These are phyloP conservation scores for Urophycis tenuis DNA, from an alignment of 2,797 vertebrate species.

Conservation along the genomic window DNA sequence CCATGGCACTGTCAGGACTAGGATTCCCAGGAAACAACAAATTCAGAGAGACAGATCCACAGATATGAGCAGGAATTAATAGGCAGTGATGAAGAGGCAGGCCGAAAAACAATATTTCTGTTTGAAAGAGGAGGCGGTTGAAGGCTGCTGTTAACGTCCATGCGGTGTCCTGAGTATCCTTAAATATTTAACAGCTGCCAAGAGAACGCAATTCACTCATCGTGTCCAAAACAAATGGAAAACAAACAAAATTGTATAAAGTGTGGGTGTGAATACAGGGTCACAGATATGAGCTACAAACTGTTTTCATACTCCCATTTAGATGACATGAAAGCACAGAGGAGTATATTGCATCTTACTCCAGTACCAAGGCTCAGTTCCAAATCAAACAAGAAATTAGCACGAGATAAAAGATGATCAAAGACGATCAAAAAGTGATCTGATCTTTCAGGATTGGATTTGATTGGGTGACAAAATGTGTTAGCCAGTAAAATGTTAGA, in stretches of 20 bases:
- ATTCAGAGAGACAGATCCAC: conserved; percentile 1
- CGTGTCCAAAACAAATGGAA: too few species aligned
- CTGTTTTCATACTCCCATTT: not conserved
- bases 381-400: too few species aligned
- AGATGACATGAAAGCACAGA: not conserved
- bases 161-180: not conserved
- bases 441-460: too few species aligned
- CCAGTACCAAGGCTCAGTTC: too few species aligned
- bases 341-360: not conserved
- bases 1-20: not conserved
- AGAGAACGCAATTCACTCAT: too few species aligned
- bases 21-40: not conserved
- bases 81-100: not conserved
- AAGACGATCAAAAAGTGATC: too few species aligned
- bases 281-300: not conserved
- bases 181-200: too few species aligned
- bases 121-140: not conserved
- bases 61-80: not conserved
- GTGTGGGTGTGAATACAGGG: too few species aligned
- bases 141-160: not conserved
- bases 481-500: not conserved
- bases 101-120: not conserved
- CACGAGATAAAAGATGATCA: too few species aligned
- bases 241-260: too few species aligned
- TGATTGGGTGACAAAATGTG: too few species aligned